phyloP scores from a whole-genome alignment of 2,113 vertebrate genomes.

The Myiopsitta monachus region DNA sequence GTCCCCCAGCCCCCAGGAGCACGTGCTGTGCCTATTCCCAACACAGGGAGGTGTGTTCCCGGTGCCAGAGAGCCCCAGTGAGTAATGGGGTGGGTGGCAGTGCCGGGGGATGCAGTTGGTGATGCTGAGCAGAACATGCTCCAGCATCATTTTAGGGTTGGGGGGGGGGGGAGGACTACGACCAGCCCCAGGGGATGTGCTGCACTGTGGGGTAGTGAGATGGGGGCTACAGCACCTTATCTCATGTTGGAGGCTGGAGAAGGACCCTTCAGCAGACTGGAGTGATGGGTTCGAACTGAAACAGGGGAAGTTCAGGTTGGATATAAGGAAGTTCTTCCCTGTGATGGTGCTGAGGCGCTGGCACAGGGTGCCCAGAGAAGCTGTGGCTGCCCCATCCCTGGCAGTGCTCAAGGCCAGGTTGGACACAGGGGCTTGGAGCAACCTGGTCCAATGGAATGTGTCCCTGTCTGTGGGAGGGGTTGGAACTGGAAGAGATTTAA shows the following conservation, averaged over 20 bases:
- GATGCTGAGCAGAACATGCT: not conserved
- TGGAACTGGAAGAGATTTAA: not conserved
- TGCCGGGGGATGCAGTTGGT: not conserved
- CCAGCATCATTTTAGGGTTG: not conserved
- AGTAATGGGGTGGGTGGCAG: conserved; percentile 57
- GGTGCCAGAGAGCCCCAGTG: conserved; percentile 35
- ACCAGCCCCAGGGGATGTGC: rapidly evolving
- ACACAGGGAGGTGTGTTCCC: conserved; percentile 22
- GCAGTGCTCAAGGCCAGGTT: not conserved
- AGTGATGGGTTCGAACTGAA: not conserved
- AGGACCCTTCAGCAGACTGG: not conserved
- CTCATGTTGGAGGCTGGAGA: not conserved
- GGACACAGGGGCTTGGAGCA: not conserved
- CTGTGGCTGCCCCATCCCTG: not conserved
- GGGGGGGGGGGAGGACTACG: rapidly evolving
- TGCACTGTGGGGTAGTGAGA: rapidly evolving
- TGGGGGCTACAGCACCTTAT: not conserved
- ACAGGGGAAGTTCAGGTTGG: not conserved
- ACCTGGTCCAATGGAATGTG: not conserved
- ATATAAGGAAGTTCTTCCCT: not conserved
- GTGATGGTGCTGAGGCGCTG: not conserved
- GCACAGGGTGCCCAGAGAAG: not conserved
- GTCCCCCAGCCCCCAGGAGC: conserved; percentile 33
- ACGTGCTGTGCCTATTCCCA: conserved; percentile 31
- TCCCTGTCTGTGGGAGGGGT: not conserved